Conservation (phyloP, 2,797 vertebrate species). For the Valencia hispanica region DNA sequence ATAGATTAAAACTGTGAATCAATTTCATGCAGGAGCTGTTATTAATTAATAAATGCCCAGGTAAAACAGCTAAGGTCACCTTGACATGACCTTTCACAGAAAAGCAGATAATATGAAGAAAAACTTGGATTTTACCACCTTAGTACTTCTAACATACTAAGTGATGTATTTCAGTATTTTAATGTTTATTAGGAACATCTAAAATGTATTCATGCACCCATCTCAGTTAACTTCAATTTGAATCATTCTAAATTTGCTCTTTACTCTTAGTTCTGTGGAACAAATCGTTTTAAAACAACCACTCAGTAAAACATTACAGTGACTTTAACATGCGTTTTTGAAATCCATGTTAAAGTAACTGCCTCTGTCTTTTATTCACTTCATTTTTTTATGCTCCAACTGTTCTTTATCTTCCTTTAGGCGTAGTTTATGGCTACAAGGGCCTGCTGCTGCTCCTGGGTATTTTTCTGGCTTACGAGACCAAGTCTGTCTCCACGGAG, state of each 20-base stretch:
- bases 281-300: not conserved
- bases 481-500: constrained; percentile 94
- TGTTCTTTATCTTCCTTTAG: constrained; percentile 49
- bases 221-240: not conserved
- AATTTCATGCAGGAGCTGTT: not conserved
- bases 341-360: not conserved
- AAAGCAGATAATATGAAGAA: not conserved
- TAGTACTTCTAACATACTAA: not conserved
- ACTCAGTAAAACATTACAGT: not conserved
- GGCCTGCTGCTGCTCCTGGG: constrained; percentile 91
- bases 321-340: too few species aligned
- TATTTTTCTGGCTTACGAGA: constrained; percentile 95
- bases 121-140: not conserved
- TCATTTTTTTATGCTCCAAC: not conserved
- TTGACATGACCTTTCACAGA: not conserved
- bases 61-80: not conserved
- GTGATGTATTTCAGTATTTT: not conserved
- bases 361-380: too few species aligned
- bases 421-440: constrained; percentile 95
- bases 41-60: not conserved
- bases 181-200: not conserved
- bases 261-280: not conserved
- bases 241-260: not conserved
- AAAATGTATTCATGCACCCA: not conserved
- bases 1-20: not conserved